phyloP scores from a whole-genome alignment of 2,113 vertebrate species.

The Carassius carassius region DNA sequence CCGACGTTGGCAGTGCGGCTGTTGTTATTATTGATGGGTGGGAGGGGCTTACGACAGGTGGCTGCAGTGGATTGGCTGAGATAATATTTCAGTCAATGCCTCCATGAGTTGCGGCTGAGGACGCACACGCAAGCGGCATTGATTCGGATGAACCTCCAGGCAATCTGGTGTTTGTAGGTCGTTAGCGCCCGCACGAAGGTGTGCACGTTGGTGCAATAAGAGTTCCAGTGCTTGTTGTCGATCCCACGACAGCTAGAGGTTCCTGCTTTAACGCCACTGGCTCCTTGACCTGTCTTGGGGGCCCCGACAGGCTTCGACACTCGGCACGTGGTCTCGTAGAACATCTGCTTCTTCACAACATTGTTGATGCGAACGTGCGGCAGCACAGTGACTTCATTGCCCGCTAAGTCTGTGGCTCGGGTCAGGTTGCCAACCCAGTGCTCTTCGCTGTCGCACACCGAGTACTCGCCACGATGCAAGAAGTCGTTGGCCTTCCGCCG shows the following conservation, averaged over 20 bases:
- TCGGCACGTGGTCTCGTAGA: constrained; percentile 94
- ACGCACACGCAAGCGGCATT: constrained; percentile 95
- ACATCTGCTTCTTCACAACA: constrained; percentile 90
- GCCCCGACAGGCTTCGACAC: constrained; percentile 80
- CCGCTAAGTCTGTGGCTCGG: constrained; percentile 90
- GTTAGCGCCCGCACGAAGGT: constrained; percentile 95
- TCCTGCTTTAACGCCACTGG: constrained; percentile 53
- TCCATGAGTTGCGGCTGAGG: constrained; percentile 88
- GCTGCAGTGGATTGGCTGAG: constrained; percentile 14
- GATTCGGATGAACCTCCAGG: constrained; percentile 94
- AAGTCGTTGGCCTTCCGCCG: constrained; percentile 78
- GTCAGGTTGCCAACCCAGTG: constrained; percentile 93
- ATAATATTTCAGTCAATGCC: constrained; percentile 71
- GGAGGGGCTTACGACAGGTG: constrained; percentile 24
- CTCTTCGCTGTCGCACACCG: constrained; percentile 93
- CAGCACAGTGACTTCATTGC: constrained; percentile 92
- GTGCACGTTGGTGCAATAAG: constrained; percentile 95
- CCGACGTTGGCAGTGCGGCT: constrained; percentile 75
- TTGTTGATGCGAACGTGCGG: constrained; percentile 92
- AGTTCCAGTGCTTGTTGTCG: constrained; percentile 96
- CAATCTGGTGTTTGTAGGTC: constrained; percentile 84
- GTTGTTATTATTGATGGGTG: constrained; percentile 67
- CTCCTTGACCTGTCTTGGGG: constrained; percentile 5
- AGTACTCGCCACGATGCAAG: constrained; percentile 92
- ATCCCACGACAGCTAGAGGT: constrained; percentile 90